Evolutionary conservation across 2,113 vertebrate genomes (phyloP).

Genomic region (Labrus mixtus): DNA sequence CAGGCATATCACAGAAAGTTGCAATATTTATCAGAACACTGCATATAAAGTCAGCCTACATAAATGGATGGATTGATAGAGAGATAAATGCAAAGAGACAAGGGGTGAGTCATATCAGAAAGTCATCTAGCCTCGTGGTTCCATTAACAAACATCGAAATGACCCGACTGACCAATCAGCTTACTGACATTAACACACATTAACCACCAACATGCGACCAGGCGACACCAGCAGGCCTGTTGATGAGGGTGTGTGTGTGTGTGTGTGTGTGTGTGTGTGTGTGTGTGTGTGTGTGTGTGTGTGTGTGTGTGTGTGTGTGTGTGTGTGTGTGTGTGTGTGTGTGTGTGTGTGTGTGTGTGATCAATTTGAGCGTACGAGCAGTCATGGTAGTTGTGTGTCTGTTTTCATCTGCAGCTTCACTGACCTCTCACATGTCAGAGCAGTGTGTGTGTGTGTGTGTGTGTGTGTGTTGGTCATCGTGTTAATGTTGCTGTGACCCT

Average conservation of each 20-base stretch:
- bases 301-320: constrained; percentile 1
- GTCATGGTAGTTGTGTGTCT: neutral
- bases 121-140: constrained; percentile 61
- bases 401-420: neutral
- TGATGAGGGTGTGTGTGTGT: neutral
- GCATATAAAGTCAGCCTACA: neutral
- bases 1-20: constrained; percentile 1
- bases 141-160: constrained; percentile 53
- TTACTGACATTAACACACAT: constrained; percentile 77
- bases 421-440: neutral
- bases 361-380: neutral
- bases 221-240: constrained; percentile 60
- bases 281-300: constrained; percentile 19
- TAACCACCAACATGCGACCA: constrained; percentile 50
- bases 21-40: neutral
- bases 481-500: constrained; percentile 55
- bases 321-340: constrained; percentile 4
- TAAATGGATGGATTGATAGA: constrained; percentile 4
- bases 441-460: constrained; percentile 10
- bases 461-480: too few relatives aligned
- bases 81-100: neutral
- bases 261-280: constrained; percentile 34
- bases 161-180: constrained; percentile 68
- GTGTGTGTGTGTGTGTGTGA: constrained; percentile 11
- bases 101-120: constrained; percentile 26